These are phyloP conservation scores for Morelia viridis DNA, from an alignment of 2,797 vertebrate genomes.

Conservation along the genomic window DNA sequence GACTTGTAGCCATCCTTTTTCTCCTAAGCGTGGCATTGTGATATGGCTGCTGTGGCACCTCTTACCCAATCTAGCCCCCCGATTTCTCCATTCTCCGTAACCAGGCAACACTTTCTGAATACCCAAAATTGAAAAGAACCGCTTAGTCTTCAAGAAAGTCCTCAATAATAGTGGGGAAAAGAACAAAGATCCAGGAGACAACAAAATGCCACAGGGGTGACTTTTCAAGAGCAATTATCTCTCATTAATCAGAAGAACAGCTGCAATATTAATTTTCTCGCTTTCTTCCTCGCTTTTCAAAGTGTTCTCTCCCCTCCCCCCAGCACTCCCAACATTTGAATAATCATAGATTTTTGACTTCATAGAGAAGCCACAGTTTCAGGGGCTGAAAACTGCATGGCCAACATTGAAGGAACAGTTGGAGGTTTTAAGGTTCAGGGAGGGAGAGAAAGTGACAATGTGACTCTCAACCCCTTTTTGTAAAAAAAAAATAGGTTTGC, in stretches of 20 bases:
- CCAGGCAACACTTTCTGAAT: conserved; percentile 99
- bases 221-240: conserved; percentile 99
- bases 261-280: conserved; percentile 94
- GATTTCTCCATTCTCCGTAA: conserved; percentile 97
- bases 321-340: conserved; percentile 72
- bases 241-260: conserved; percentile 97
- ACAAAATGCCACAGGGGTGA: conserved; percentile 98
- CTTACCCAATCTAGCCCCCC: conserved; percentile 93
- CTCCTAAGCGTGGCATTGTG: conserved; percentile 92
- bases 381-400: conserved; percentile 57
- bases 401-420: conserved; percentile 41
- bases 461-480: conserved; percentile 3
- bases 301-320: conserved; percentile 30
- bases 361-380: conserved; percentile 72
- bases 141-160: conserved; percentile 94
- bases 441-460: conserved; percentile 39
- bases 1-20: conserved; percentile 98
- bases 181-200: conserved; percentile 98
- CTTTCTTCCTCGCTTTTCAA: conserved; percentile 89
- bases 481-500: background rate
- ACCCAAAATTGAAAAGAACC: conserved; percentile 98
- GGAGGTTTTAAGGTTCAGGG: conserved; percentile 52
- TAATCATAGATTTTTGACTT: conserved; percentile 81
- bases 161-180: conserved; percentile 90
- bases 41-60: conserved; percentile 91